These are phyloP conservation scores for Odontocolon sp. DNA, from an alignment of 2,888 invertebrate genomes.

Conservation along the genomic window DNA sequence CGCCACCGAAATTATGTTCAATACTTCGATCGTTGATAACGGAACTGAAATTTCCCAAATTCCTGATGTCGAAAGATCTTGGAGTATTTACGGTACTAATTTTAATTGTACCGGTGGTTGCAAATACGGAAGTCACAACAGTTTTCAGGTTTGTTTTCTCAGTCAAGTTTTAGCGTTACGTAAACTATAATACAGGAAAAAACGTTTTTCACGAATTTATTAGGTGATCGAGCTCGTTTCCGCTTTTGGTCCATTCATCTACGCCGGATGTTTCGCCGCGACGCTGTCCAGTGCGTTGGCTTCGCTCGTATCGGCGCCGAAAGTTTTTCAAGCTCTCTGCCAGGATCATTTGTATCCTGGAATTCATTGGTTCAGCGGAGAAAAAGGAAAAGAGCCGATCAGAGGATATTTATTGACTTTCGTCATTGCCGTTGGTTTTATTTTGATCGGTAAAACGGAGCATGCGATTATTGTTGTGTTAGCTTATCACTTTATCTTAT, in stretches of 20 bases:
- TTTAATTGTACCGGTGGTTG: slow-evolving; percentile 84
- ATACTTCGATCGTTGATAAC: slow-evolving; percentile 48
- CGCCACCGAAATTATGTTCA: slow-evolving; percentile 17
- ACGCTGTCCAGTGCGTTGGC: slow-evolving; percentile 98
- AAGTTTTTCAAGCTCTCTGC: slow-evolving; percentile 96
- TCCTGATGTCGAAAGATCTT: slow-evolving; percentile 61
- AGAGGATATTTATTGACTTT: slow-evolving; percentile 97
- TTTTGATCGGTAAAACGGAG: slow-evolving; percentile 89
- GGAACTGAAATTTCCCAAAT: slow-evolving; percentile 56
- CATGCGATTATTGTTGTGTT: slow-evolving; percentile 19
- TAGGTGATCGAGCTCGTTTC: slow-evolving; percentile 93
- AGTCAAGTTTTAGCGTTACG: no score
- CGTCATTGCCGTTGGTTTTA: slow-evolving; percentile 91
- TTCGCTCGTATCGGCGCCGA: slow-evolving; percentile 97
- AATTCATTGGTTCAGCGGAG: slow-evolving; percentile 94
- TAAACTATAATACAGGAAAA: no score
- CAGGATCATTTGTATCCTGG: slow-evolving; percentile 97
- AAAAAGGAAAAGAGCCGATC: slow-evolving; percentile 92
- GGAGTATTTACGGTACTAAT: slow-evolving; percentile 81
- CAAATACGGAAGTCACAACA: slow-evolving; percentile 88
- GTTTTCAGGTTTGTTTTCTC: slow-evolving; percentile 86
- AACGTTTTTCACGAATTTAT: slow-evolving; percentile 48
- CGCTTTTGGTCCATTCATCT: slow-evolving; percentile 94
- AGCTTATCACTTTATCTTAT: slow-evolving; percentile 18
- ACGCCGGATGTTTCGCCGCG: slow-evolving; percentile 98